Conservation (phyloP, 2,113 vertebrate genomes). For the Eublepharis macularius region DNA sequence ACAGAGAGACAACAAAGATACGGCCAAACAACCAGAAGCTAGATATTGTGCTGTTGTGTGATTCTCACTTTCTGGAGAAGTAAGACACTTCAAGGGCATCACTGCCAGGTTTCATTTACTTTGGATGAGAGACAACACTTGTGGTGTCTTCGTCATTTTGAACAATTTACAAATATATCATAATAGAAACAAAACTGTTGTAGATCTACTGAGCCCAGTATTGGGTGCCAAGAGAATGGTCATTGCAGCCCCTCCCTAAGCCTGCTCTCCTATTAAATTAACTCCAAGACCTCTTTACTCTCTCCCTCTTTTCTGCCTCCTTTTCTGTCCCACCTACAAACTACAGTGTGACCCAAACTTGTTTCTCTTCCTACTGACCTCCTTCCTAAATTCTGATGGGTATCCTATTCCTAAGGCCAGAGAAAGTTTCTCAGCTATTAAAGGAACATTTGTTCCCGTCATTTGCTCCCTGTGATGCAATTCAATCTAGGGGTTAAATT, state of each 20-base stretch:
- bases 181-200: not conserved
- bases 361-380: no score
- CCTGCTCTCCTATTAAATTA: not conserved
- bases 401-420: not conserved
- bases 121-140: not conserved
- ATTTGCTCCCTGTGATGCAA: no score
- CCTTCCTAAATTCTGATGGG: not conserved
- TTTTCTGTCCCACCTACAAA: not conserved
- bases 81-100: not conserved
- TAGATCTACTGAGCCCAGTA: not conserved
- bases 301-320: not conserved
- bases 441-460: not conserved
- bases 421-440: not conserved
- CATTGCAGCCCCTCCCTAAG: not conserved
- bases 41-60: not conserved
- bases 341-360: not conserved
- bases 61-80: not conserved
- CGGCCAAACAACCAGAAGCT: not conserved
- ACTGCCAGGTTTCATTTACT: not conserved
- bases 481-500: no score
- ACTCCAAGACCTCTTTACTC: no score
- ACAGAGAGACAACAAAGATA: slow-evolving; percentile 39
- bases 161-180: not conserved
- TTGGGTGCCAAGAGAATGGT: not conserved
- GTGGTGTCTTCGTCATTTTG: not conserved